Evolutionary conservation across 2,888 invertebrate species (phyloP).

Genomic region (Apotomis turbidana): DNA sequence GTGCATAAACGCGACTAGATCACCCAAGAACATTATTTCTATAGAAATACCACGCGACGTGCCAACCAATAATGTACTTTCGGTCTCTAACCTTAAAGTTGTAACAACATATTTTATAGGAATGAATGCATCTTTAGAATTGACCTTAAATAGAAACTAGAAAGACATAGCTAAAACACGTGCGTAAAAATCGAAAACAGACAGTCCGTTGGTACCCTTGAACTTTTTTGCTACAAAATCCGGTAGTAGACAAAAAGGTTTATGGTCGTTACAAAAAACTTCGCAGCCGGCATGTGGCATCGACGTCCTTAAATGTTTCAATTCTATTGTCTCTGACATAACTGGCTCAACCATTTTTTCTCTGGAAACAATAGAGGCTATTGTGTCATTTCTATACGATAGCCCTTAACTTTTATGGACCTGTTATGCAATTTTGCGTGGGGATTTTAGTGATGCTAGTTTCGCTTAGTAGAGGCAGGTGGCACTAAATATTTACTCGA

Average conservation of each 20-base stretch:
- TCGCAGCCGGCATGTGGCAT: constrained; percentile 18
- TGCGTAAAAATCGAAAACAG: constrained; percentile 22
- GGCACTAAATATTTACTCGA: too few relatives aligned
- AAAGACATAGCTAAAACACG: constrained; percentile 19
- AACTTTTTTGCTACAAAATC: constrained; percentile 15
- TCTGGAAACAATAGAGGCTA: not conserved
- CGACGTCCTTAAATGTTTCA: constrained; percentile 19
- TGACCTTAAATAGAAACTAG: constrained; percentile 7
- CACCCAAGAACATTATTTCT: not conserved
- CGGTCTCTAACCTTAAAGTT: not conserved
- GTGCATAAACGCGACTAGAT: constrained; percentile 1
- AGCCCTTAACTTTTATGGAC: constrained; percentile 1
- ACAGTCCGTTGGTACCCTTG: constrained; percentile 28
- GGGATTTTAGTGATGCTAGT: not conserved
- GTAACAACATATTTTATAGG: not conserved
- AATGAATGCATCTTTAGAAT: not conserved
- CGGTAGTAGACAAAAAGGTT: constrained; percentile 6
- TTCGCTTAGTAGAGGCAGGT: not conserved
- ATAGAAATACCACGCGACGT: constrained; percentile 10
- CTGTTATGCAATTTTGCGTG: not conserved
- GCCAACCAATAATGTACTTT: not conserved
- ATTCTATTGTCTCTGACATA: constrained; percentile 25
- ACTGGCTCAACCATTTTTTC: constrained; percentile 20
- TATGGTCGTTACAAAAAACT: constrained; percentile 17
- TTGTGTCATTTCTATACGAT: not conserved